A percentile compares a stretch with the other conserved stretches of the same genome.
Conservation (phyloP, 1,140 invertebrate species). For the Pinna nobilis region DNA sequence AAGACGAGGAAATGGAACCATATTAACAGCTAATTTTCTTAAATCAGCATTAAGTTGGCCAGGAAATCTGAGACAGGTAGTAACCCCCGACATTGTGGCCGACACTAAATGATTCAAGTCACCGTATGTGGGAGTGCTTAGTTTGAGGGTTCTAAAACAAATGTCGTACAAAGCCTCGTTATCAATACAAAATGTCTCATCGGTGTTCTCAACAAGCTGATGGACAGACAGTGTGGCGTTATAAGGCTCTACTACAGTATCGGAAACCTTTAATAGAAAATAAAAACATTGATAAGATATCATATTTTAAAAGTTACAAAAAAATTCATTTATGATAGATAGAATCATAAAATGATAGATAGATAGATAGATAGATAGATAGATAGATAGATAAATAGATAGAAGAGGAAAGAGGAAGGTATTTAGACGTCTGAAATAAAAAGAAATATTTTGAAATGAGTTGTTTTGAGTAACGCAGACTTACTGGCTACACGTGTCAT, state of each 20-base stretch:
- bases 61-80: constrained; percentile 82
- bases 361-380: no score
- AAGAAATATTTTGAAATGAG: no score
- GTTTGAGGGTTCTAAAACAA: constrained; percentile 87
- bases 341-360: no score
- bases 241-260: constrained; percentile 79
- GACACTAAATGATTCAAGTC: constrained; percentile 79
- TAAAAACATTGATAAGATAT: background rate
- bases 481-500: no score
- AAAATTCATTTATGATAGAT: background rate
- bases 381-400: no score
- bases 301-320: background rate
- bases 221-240: constrained; percentile 82
- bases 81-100: constrained; percentile 84
- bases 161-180: constrained; percentile 82
- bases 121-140: constrained; percentile 81
- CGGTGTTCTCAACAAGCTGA: constrained; percentile 84
- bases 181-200: constrained; percentile 87
- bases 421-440: no score
- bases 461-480: no score
- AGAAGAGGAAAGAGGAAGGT: no score
- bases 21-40: constrained; percentile 89
- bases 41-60: constrained; percentile 91
- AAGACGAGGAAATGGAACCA: constrained; percentile 82
- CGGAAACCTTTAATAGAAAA: constrained; percentile 68